Evolutionary conservation across 2,113 vertebrate genomes (phyloP).

Genomic region (Eolophus roseicapilla): DNA sequence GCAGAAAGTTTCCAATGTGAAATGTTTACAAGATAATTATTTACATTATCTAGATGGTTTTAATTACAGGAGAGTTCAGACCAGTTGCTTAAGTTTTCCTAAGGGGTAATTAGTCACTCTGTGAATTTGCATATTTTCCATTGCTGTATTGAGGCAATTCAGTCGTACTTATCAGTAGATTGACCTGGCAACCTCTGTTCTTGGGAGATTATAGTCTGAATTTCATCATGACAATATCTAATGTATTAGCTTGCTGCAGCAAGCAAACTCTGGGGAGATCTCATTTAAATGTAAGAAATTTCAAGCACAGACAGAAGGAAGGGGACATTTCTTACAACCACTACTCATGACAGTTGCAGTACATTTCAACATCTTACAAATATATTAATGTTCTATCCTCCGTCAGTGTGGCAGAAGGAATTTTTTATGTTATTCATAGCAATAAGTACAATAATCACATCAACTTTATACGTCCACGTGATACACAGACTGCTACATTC

Average conservation of each 20-base stretch:
- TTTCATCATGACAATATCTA: slow-evolving; percentile 6
- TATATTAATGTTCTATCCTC: not conserved
- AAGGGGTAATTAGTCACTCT: not conserved
- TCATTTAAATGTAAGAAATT: not conserved
- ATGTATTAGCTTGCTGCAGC: not conserved
- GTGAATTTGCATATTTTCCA: slow-evolving; percentile 40
- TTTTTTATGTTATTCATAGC: not conserved
- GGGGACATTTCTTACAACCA: not conserved
- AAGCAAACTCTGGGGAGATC: not conserved
- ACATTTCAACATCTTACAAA: not conserved
- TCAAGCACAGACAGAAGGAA: not conserved
- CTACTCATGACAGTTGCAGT: not conserved
- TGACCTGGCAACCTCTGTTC: not conserved
- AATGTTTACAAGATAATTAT: slow-evolving; percentile 53
- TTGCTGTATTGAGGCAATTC: not conserved
- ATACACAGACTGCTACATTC: not conserved
- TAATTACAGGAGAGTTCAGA: slow-evolving; percentile 55
- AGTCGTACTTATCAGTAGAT: not conserved
- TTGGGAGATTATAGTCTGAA: not conserved
- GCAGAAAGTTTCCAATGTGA: slow-evolving; percentile 33
- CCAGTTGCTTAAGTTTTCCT: slow-evolving; percentile 34
- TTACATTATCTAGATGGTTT: slow-evolving; percentile 60
- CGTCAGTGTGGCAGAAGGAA: not conserved
- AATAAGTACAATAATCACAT: not conserved
- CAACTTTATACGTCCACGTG: not conserved